These are phyloP conservation scores for Eufriesea mexicana DNA, from an alignment of 1,140 invertebrate species.

Conservation along the genomic window DNA sequence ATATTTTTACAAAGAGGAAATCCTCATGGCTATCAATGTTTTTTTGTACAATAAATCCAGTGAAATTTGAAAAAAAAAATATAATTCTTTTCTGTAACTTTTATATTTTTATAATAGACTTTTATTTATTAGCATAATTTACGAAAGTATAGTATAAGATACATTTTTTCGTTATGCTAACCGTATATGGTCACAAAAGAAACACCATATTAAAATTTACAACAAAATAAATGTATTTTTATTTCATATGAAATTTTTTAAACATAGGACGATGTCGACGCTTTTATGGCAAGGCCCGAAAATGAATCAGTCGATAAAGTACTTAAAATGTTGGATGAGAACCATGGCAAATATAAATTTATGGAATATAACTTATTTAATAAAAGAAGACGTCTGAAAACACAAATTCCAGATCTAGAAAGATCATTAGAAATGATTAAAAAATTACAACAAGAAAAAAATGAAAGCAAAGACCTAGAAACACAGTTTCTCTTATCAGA, in stretches of 20 bases:
- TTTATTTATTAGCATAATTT: neutral
- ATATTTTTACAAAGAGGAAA: conserved; percentile 30
- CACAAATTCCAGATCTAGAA: conserved; percentile 96
- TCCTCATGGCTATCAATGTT: conserved; percentile 18
- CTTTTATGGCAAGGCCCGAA: conserved; percentile 93
- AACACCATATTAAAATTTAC: neutral
- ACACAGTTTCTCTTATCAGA: conserved; percentile 97
- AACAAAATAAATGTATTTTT: neutral
- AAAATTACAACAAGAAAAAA: conserved; percentile 91
- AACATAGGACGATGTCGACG: conserved; percentile 95
- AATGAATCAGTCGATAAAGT: conserved; percentile 93
- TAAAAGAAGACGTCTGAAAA: conserved; percentile 91
- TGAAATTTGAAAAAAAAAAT: neutral
- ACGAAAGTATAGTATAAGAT: neutral
- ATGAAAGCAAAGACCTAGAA: conserved; percentile 87
- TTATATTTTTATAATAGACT: neutral
- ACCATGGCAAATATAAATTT: conserved; percentile 97
- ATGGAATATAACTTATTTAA: conserved; percentile 95
- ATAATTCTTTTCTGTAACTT: neutral
- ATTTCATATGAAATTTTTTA: conserved; percentile 51
- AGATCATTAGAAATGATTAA: conserved; percentile 96
- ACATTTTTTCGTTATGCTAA: neutral
- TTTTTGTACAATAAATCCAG: neutral
- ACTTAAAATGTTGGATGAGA: conserved; percentile 93
- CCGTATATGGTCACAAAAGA: conserved; percentile 55